A percentile compares a stretch with the other conserved stretches of the same genome.
phyloP scores from a whole-genome alignment of 23 tunicate species.

The Ascidia mentula region DNA sequence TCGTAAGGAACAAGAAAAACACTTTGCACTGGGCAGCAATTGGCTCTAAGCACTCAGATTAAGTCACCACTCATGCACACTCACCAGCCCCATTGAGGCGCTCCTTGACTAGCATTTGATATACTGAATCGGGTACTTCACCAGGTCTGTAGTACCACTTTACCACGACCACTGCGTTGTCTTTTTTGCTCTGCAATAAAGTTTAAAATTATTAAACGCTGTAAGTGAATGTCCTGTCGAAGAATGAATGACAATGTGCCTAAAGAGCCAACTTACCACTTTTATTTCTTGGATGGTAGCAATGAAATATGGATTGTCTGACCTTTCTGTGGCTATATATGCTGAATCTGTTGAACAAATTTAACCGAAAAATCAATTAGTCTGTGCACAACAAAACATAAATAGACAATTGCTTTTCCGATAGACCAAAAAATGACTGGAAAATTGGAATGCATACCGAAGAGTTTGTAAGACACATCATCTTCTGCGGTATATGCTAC shows the following conservation, averaged over 20 bases:
- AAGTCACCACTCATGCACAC: slow-evolving; percentile 13
- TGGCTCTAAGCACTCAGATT: not conserved
- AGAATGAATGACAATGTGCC: too few species aligned
- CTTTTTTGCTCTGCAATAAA: slow-evolving; percentile 76
- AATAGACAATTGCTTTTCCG: not conserved
- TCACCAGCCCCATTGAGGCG: slow-evolving; percentile 58
- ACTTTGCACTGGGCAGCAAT: not conserved
- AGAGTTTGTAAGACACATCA: slow-evolving; percentile 47
- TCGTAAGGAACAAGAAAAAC: not conserved
- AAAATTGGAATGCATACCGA: slow-evolving; percentile 30
- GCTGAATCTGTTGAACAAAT: slow-evolving; percentile 62
- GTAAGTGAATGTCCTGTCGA: not conserved
- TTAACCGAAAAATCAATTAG: not conserved
- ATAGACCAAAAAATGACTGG: not conserved
- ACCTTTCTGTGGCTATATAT: slow-evolving; percentile 76
- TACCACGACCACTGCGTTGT: slow-evolving; percentile 66
- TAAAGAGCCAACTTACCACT: slow-evolving; percentile 79
- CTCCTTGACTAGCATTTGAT: slow-evolving; percentile 89
- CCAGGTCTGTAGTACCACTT: slow-evolving; percentile 95
- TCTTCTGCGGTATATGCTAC: slow-evolving; percentile 58
- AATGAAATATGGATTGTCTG: slow-evolving; percentile 92
- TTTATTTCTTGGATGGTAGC: slow-evolving; percentile 91
- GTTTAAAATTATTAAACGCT: too few species aligned
- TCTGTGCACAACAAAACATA: not conserved
- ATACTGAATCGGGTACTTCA: slow-evolving; percentile 96